Evolutionary conservation across 2,113 vertebrate species (phyloP), one percentile per base, ranked within the genome.

Genomic region (Geothlypis trichas): DNA sequence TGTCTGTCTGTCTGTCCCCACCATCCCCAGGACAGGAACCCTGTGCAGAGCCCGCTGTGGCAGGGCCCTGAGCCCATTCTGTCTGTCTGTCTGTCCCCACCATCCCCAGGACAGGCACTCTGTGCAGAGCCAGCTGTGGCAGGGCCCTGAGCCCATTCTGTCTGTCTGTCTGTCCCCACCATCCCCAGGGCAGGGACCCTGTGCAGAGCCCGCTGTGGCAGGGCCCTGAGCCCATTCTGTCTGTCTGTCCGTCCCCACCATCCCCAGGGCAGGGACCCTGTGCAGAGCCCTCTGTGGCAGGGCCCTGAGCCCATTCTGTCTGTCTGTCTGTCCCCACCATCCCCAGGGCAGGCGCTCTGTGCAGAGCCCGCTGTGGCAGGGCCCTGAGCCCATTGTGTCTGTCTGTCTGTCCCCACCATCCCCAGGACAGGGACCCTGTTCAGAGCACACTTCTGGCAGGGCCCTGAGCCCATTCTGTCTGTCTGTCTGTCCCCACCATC

Each of bases 1-100:
- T 96, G 33, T 96, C 49, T 96, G 33, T 96, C 49, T 78, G 89
- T 97, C 46, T 84, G 90, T 97, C 94, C 87, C 61, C 58, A 31
- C 30, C 9, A 23, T 16, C 28, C 52, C 33, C n/a, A 1, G 66
- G 44, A 6, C 11, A 20, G 42, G 47, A 6, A 8, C 54, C 46
- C 2, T 1, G 14, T 19, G 58, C 58, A 18, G 58, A 15, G 19
- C 58, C 4, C 14, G 41, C 41, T 73, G 0, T 2, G 42, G 35
- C 5, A 7, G 87, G 81, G 52, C 52, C 83, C 92, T 27, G 92
- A 59, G 86, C 77, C 61, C 26, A 6, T 37, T 93, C 76, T 96
- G 33, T 96, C 49, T 96, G 33, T 96, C 49, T 78, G 89, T 97
- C 46, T 84, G 90, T 97, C 94, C 87, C 61, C 58, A 31, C 30